Base-by-base conservation (phyloP, 2,888 invertebrate genomes). In the Yponomeuta malinellus region DNA sequence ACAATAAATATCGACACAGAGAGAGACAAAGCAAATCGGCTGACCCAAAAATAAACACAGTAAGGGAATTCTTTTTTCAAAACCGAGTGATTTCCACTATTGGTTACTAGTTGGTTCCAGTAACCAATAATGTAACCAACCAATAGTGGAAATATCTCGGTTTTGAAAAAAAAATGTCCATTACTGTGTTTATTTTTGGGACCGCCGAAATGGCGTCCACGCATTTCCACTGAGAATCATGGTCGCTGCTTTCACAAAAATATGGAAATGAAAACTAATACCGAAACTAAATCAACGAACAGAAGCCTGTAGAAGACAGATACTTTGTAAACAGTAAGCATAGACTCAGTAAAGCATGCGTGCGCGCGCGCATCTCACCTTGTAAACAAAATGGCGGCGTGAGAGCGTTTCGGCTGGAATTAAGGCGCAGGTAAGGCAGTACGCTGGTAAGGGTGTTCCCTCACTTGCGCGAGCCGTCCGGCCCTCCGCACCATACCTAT, bases 371-470 rank as follows among this genome's bases (percentile, higher is more conserved):
- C 89, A 85, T 88, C 92, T 93, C 92, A 93, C 92, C 92, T 93
- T 91, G 88, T 88, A 78, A 89, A 91, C 86, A 90, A 89, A 89
- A 89, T 90, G 90, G 90, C 89, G 90, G 89, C 89, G 89, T 87
- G 89, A 88, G 89, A 89, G 87, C 86, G 83, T 82, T 81, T 86
- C 86, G 85, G 85, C 87, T 86, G 87, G 88, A 82, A 84, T 86
- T 92, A 92, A 94, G 96, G 96, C 96, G 96, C 96, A 93, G 94
- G 97, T 86, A 92, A 88, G 84, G 91, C 91, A 75, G 90, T 96
- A 95, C 98, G 97, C 95, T 97, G 97, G 95, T 98, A 98, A 93
- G 98, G 98, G 95, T 98, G 98, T 94, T 98, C 98, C 95, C 98
- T 95, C 93, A 96, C 94, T 93, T 96, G 96, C 94, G 96, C 95